Conservation (phyloP, 2,888 invertebrate genomes). For the Limnephilus auricula region DNA sequence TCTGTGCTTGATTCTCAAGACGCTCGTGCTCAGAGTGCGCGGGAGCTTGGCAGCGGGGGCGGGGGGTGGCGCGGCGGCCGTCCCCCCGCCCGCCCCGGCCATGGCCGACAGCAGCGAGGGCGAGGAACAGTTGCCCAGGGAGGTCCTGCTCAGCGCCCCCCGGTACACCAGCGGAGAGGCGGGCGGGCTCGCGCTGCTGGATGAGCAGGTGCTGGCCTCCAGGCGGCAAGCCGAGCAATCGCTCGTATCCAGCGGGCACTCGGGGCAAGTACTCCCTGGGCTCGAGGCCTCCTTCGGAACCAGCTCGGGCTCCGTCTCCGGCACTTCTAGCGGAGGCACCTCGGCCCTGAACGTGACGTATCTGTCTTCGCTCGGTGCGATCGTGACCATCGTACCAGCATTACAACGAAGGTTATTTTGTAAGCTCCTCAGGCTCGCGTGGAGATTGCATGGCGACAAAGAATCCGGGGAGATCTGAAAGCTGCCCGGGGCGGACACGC, state of each 20-base stretch:
- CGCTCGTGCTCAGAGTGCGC: slow-evolving; percentile 87
- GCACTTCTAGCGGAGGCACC: slow-evolving; percentile 45
- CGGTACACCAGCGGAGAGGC: slow-evolving; percentile 67
- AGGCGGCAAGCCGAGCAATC: slow-evolving; percentile 68
- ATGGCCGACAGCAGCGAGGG: slow-evolving; percentile 71
- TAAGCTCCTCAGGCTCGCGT: slow-evolving; percentile 77
- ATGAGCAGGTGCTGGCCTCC: slow-evolving; percentile 68
- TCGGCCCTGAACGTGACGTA: slow-evolving; percentile 45
- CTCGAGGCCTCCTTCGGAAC: slow-evolving; percentile 51
- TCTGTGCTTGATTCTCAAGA: slow-evolving; percentile 86
- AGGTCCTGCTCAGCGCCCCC: slow-evolving; percentile 66
- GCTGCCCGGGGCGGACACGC: slow-evolving; percentile 68
- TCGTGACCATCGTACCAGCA: slow-evolving; percentile 68
- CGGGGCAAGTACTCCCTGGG: slow-evolving; percentile 59
- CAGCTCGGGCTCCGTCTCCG: slow-evolving; percentile 46
- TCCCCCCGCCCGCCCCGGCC: slow-evolving; percentile 69
- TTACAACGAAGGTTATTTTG: slow-evolving; percentile 68
- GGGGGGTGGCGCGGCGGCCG: slow-evolving; percentile 67
- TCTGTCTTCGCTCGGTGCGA: slow-evolving; percentile 42
- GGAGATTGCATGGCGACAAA: slow-evolving; percentile 68
- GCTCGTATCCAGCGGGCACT: slow-evolving; percentile 64
- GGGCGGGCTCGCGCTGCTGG: slow-evolving; percentile 68
- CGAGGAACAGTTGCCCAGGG: slow-evolving; percentile 64
- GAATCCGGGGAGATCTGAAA: slow-evolving; percentile 70
- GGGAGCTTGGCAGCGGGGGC: slow-evolving; percentile 76